Evolutionary conservation across 2,888 invertebrate species (phyloP).

Genomic region (Dione vanillae): DNA sequence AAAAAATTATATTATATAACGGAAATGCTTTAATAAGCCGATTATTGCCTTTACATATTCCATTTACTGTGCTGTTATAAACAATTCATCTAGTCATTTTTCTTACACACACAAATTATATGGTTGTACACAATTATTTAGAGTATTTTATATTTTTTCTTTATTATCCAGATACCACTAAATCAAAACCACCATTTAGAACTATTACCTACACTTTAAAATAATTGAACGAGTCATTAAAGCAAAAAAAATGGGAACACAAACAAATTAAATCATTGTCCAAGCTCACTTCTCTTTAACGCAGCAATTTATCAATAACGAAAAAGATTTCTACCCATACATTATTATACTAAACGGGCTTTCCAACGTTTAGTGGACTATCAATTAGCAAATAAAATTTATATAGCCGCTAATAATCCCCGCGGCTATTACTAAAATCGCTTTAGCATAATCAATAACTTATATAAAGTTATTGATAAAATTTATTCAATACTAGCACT

Average conservation of each 20-base stretch:
- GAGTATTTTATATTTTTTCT: too few relatives aligned
- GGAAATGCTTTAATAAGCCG: too few relatives aligned
- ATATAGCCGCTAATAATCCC: constrained; percentile 48
- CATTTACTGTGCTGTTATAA: too few relatives aligned
- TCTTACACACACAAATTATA: too few relatives aligned
- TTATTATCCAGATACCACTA: not conserved
- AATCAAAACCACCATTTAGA: not conserved
- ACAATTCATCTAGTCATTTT: too few relatives aligned
- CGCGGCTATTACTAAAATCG: constrained; percentile 45
- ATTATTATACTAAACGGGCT: constrained; percentile 41
- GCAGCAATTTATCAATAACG: constrained; percentile 47
- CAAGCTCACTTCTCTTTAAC: constrained; percentile 46
- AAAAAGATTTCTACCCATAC: constrained; percentile 54
- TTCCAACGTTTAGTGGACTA: constrained; percentile 48
- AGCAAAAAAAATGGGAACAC: not conserved
- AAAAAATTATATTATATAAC: too few relatives aligned
- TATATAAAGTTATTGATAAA: constrained; percentile 41
- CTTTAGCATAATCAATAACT: constrained; percentile 47
- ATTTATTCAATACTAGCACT: constrained; percentile 12
- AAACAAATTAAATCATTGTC: constrained; percentile 7
- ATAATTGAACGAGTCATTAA: not conserved
- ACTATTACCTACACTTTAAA: constrained; percentile 1
- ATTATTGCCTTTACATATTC: too few relatives aligned
- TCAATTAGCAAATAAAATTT: constrained; percentile 50
- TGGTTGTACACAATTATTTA: too few relatives aligned